Base-by-base conservation (phyloP, 2,888 invertebrate genomes). In the Drosophila nr. fundita region DNA sequence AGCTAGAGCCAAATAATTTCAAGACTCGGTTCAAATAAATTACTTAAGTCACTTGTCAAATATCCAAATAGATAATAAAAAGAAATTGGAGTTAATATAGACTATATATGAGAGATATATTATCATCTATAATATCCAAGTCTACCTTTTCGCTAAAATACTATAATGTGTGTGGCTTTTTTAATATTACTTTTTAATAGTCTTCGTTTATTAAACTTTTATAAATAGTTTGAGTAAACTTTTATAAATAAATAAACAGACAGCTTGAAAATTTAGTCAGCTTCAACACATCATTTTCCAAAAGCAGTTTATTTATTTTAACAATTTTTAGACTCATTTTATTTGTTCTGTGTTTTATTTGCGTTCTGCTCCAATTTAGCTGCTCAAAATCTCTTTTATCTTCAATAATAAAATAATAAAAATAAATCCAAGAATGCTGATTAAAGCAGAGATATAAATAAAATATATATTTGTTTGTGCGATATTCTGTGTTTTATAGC, bases 1-100 rank as follows among this genome's bases (percentile, higher is more conserved):
- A 11, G 0, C 0, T 2, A 21, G 6, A 11, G n/a, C 0, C 2
- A n/a, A 45, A 13, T 2, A 4, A 7, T 13, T 45, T 21, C 0
- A 38, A 18, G 4, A 40, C n/a, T 40, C 2, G 0, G 11, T 40
- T 21, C 0, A 42, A 42, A 42, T 21, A 42, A 40, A 10, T 40
- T 4, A 40, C 10, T 40, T 4, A n/a, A 40, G 21, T 21, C 40
- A 5, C n/a, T 40, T 11, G 40, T 5, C 40, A 40, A 40, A 40
- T 40, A 40, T 40, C 4, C 0, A 1, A 40, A 4, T 10, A 4
- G 1, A 4, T 4, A 32, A 3, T 32, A 4, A 10, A 32, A 10
- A 0, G 10, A 32, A 11, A 4, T 4, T 38, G 0, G n/a, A 4
- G 32, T n/a, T 4, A 40, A 10, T 10, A n/a, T 4, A 3, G n/a